Evolutionary conservation across 2,888 invertebrate species (phyloP), one percentile per base, ranked within the genome.

Genomic region (Tinea trinotella): DNA sequence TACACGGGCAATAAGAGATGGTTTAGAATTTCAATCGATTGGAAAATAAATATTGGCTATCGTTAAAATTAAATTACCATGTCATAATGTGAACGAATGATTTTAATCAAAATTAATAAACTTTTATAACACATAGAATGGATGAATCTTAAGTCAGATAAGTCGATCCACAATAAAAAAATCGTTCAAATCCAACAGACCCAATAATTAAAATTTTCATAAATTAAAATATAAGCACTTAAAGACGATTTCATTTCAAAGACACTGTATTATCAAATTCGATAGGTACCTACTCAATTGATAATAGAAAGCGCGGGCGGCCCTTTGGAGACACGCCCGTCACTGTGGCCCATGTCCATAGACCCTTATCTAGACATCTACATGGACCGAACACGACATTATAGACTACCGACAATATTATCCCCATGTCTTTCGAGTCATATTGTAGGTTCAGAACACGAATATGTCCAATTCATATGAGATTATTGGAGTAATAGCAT

Each of bases 301-400:
- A 49, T 49, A 49, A 54, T 49, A 54, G 54, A 30, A 20, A 15
- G 49, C 50, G 40, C 46, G 54, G 55, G 52, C 55, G 50, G 52
- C 46, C 56, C 54, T 54, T 48, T 53, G 56, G 54, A 56, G 61
- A 67, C 59, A 61, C 61, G 62, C 57, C 63, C 62, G 64, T 65
- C 66, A 64, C 60, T 56, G 57, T 56, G 58, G 34, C 57, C 57
- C 58, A 56, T 60, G 62, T 61, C 64, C 60, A 64, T 64, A 63
- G 59, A 24, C 57, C 61, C 66, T 74, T 75, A 77, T 80, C 76
- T 73, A 74, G 74, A 74, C 70, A 78, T 78, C 75, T 76, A 75
- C 74, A 75, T 61, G 69, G 64, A 56, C 60, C 61, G 63, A 66
- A 73, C 71, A 72, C 63, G 70, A 71, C 71, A 62, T 64, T 69